These are phyloP conservation scores for Apantesis nais DNA, from an alignment of 2,888 invertebrate species.

Conservation along the genomic window DNA sequence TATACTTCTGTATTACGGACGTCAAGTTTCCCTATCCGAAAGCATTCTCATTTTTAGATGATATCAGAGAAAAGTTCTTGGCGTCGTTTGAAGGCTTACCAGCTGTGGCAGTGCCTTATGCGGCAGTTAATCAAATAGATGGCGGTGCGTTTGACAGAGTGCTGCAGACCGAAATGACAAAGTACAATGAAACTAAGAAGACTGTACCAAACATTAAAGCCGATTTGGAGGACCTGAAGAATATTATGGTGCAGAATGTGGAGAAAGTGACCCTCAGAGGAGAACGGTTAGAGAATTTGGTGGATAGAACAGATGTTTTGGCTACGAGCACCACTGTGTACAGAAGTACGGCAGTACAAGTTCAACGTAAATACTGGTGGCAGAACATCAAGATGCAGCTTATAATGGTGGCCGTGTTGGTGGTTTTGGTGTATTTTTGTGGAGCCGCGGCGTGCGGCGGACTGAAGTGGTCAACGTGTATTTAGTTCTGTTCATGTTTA, in stretches of 20 bases:
- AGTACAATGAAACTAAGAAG: conserved; percentile 9
- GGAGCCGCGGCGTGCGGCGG: conserved; percentile 19
- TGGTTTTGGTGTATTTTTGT: conserved; percentile 6
- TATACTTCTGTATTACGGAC: conserved; percentile 15
- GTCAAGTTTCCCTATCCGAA: not conserved
- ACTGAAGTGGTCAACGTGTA: conserved; percentile 15
- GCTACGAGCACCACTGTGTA: not conserved
- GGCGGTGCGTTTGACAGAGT: conserved; percentile 7
- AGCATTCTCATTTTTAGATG: conserved; percentile 12
- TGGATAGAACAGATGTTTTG: conserved; percentile 15
- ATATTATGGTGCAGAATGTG: conserved; percentile 11
- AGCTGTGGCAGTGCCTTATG: not conserved
- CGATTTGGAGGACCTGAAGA: conserved; percentile 7
- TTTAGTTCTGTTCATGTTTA: conserved; percentile 1
- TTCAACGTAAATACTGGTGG: conserved; percentile 20
- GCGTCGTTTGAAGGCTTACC: not conserved
- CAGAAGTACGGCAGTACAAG: not conserved
- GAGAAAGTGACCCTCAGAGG: not conserved
- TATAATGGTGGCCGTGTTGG: not conserved
- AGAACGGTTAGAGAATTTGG: conserved; percentile 10
- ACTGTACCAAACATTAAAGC: not conserved
- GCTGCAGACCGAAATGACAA: conserved; percentile 12
- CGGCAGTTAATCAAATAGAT: not conserved
- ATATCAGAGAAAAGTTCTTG: conserved; percentile 6
- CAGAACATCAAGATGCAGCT: conserved; percentile 14